phyloP scores from a whole-genome alignment of 2,797 vertebrate genomes.

The Parotocinclus haroldoi region DNA sequence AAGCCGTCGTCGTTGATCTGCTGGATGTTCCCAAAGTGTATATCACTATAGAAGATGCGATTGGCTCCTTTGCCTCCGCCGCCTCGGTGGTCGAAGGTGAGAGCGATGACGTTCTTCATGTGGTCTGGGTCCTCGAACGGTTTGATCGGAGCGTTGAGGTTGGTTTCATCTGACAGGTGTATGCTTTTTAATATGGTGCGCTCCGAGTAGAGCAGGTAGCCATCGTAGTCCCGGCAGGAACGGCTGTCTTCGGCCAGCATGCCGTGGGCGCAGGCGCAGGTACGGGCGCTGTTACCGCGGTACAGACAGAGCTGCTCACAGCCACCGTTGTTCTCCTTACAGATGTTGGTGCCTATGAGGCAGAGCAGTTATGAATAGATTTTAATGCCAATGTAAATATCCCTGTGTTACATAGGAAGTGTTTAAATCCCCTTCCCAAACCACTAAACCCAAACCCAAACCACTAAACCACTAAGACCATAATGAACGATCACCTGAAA shows the following conservation, averaged over 20 bases:
- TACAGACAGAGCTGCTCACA: slow-evolving; percentile 94
- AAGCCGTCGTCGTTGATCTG: slow-evolving; percentile 91
- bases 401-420: too few species aligned
- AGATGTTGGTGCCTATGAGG: slow-evolving; percentile 86
- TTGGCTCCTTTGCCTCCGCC: slow-evolving; percentile 83
- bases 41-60: slow-evolving; percentile 96
- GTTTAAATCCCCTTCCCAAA: too few species aligned
- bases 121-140: slow-evolving; percentile 94
- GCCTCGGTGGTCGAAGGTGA: slow-evolving; percentile 90
- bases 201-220: slow-evolving; percentile 94
- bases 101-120: slow-evolving; percentile 97
- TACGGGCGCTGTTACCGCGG: slow-evolving; percentile 74
- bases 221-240: slow-evolving; percentile 89
- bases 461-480: too few species aligned
- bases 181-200: slow-evolving; percentile 96
- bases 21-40: slow-evolving; percentile 98
- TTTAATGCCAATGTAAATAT: too few species aligned
- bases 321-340: slow-evolving; percentile 84
- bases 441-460: too few species aligned
- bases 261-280: slow-evolving; percentile 92
- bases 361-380: neutral
- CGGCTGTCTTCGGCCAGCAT: slow-evolving; percentile 87
- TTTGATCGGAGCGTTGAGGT: slow-evolving; percentile 92
- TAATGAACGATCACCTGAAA: too few species aligned
- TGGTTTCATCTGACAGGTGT: slow-evolving; percentile 95